Evolutionary conservation across 2,797 vertebrate species (phyloP).

Genomic region (Megaceryle alcyon): DNA sequence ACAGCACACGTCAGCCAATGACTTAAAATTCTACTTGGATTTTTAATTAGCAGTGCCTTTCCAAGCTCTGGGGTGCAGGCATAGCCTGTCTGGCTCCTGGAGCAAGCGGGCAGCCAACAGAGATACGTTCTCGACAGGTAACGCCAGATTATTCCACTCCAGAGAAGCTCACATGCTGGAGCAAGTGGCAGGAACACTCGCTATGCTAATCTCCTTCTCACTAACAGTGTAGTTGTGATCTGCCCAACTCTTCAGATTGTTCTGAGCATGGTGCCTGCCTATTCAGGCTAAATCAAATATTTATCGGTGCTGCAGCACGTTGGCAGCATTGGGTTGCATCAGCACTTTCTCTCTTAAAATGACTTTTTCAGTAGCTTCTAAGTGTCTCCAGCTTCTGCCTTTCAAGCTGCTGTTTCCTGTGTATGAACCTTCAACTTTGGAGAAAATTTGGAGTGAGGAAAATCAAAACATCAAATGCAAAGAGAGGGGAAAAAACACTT

Average conservation of each 20-base stretch:
- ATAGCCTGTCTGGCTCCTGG: fast-evolving
- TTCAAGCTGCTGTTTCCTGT: neutral
- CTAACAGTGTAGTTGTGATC: neutral
- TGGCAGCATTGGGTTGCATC: neutral
- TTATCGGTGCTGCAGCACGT: neutral
- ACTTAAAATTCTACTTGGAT: neutral
- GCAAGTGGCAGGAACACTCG: neutral
- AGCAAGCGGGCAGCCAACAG: neutral
- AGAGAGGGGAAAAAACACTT: neutral
- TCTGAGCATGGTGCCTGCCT: neutral
- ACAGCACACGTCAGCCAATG: fast-evolving
- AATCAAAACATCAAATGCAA: neutral
- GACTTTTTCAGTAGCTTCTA: neutral
- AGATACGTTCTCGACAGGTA: neutral
- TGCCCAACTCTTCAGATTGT: neutral
- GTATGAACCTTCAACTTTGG: neutral
- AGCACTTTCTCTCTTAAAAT: neutral
- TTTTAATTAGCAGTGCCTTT: neutral
- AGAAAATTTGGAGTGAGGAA: neutral
- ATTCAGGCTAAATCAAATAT: slow-evolving; percentile 21
- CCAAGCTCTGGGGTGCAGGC: neutral
- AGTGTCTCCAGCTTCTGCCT: neutral
- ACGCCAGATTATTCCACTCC: neutral
- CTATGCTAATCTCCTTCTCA: neutral
- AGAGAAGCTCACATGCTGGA: neutral